Evolutionary conservation across 1,140 invertebrate species (phyloP), one percentile per base, ranked within the genome.

Genomic region (Heliconius hewitsoni): DNA sequence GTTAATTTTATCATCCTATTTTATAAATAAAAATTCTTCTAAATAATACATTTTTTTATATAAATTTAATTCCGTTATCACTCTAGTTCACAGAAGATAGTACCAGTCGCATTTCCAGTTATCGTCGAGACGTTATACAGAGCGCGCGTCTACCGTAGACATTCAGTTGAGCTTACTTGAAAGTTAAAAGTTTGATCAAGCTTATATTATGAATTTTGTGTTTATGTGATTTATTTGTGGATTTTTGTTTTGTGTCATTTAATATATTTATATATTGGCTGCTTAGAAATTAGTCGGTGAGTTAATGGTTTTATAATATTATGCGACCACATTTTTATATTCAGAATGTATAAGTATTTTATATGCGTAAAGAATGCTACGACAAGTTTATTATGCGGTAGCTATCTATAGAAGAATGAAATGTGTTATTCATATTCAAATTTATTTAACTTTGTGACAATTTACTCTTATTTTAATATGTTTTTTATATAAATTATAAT

Each of bases 11-110:
- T 52, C 18, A 8, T 19, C 1, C 3, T 52, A 52, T 52, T 57
- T 57, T 23, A 9, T 18, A n/a, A n/a, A n/a, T 19, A 0, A 55
- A 55, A 55, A n/a, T n/a, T 8, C 19, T 23, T 23, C 3, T 57
- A 23, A 57, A 57, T 9, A 0, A 11, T 57, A 57, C 1, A n/a
- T 23, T 23, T 57, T 57, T 57, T n/a, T 57, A 46, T 46, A 23
- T 23, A 57, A n/a, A 57, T 57, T 11, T 57, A 23, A 57, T 57
- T 76, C 50, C 78, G 87, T 93, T 93, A 93, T 93, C 91, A 92
- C 82, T 84, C 84, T 86, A 84, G 82, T 82, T 86, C 86, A 57
- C 55, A 86, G 87, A 89, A 90, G 91, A 92, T 91, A 91, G 90
- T 90, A 57, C 76, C 76, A 76, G 72, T 73, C 77, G 60, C 52